Evolutionary conservation across 2,797 vertebrate species (phyloP).

Genomic region (Heterohyrax brucei): DNA sequence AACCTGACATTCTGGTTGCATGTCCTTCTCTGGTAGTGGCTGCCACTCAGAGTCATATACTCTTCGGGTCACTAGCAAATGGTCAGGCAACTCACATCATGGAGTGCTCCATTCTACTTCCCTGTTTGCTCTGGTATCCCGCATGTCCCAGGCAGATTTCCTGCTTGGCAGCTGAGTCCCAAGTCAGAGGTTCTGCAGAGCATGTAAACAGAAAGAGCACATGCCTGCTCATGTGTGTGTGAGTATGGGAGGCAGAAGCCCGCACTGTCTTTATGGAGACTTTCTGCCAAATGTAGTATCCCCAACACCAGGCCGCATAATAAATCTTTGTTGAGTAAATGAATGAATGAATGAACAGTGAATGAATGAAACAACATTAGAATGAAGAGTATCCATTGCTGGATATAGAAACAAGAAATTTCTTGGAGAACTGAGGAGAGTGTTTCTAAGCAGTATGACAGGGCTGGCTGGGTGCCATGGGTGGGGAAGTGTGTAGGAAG

Average conservation of each 20-base stretch:
- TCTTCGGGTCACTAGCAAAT: not conserved
- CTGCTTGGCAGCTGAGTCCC: too few species aligned
- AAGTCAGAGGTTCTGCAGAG: too few species aligned
- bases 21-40: not conserved
- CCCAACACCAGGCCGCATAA: not conserved
- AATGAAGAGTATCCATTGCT: not conserved
- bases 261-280: not conserved
- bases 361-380: constrained; percentile 11
- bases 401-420: not conserved
- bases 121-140: too few species aligned
- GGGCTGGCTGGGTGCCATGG: not conserved
- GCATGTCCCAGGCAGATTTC: not conserved
- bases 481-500: not conserved
- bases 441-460: not conserved
- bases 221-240: not conserved
- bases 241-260: not conserved
- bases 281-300: not conserved
- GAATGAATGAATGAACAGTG: constrained; percentile 16
- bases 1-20: not conserved
- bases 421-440: not conserved
- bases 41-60: not conserved
- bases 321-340: not conserved
- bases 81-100: not conserved
- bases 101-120: not conserved
- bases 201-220: not conserved